Evolutionary conservation across 2,888 invertebrate species (phyloP), one percentile per base, ranked within the genome.

Genomic region (Ceraclea dissimilis): DNA sequence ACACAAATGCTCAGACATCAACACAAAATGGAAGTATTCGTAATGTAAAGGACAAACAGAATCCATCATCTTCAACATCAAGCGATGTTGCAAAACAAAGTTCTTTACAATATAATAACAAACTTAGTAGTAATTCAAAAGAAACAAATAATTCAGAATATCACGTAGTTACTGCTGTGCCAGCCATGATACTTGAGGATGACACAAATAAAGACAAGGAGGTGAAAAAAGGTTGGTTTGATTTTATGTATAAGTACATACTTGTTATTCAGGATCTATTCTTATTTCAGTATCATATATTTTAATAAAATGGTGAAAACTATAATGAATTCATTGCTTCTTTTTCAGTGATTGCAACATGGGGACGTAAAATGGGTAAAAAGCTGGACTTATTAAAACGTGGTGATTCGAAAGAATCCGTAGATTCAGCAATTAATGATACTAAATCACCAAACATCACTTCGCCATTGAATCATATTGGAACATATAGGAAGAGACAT

Each of bases 321-420:
- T 43, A 4, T 17, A n/a, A n/a, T 43, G 4, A 43, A 46, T 19
- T 46, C 16, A 22, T 22, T 22, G 11, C 16, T n/a, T 19, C 18
- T 47, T 21, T 74, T 78, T 57, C 75, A 84, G 84, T 84, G 67
- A 75, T 81, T 64, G 81, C 84, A 60, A 85, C 85, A 63, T 88
- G 88, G 88, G 86, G 88, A 66, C 83, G 86, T 60, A 80, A 84
- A 62, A 86, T 88, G 86, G 86, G 88, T 62, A 85, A 84, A 64
- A 88, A 87, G 70, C 74, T 88, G 66, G 88, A 88, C 66, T 80
- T 86, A 67, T 76, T 88, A 59, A 84, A 86, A 63, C 82, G 85
- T 64, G 72, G 79, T 53, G 85, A 86, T 54, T 71, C 79, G 65
- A 81, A 84, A 70, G 82, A 85, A 67, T 69, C 73, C 31, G 68